phyloP scores from a whole-genome alignment of 2,888 invertebrate species.

The Trissoscelio sp. region DNA sequence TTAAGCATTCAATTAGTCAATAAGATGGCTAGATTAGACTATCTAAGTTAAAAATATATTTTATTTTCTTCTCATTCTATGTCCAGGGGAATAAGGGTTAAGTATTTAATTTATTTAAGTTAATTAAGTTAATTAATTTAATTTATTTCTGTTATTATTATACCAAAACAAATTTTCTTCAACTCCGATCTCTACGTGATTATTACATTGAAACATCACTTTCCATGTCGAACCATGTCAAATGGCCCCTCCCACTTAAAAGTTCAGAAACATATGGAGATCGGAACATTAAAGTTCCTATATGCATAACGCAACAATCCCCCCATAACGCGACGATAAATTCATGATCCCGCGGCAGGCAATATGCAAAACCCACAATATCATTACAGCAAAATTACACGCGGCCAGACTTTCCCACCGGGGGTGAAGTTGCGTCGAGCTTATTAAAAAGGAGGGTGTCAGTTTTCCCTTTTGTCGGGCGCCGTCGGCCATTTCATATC shows the following conservation, averaged over 20 bases:
- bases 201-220: conserved; percentile 47
- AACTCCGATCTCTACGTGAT: neutral
- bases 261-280: conserved; percentile 32
- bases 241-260: neutral
- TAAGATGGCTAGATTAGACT: no score
- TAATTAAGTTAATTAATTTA: no score
- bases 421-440: conserved; percentile 78
- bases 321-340: conserved; percentile 79
- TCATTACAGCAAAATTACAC: conserved; percentile 82
- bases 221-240: conserved; percentile 9
- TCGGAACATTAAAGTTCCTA: conserved; percentile 36
- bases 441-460: conserved; percentile 79
- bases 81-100: no score
- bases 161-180: no score
- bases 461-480: conserved; percentile 69
- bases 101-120: no score
- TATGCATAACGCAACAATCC: conserved; percentile 42
- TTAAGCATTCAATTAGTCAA: no score
- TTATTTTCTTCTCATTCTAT: no score
- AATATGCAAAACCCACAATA: conserved; percentile 80
- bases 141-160: no score
- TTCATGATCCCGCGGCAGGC: conserved; percentile 77
- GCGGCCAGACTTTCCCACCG: conserved; percentile 80
- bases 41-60: no score
- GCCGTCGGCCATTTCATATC: conserved; percentile 65